Evolutionary conservation across 2,888 invertebrate species (phyloP).

Genomic region (Ochropleura leucogaster): DNA sequence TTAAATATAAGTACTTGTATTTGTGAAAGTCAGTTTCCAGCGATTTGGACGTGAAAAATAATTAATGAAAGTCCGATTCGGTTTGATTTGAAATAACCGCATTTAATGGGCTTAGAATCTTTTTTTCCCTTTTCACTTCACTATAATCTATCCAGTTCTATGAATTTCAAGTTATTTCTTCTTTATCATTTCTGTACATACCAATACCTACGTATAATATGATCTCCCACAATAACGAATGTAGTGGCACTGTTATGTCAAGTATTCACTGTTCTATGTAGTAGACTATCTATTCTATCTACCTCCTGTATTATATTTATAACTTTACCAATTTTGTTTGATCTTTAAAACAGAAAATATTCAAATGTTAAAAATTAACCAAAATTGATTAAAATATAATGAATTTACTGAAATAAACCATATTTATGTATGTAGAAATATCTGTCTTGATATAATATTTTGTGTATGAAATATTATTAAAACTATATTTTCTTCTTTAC

Average conservation of each 20-base stretch:
- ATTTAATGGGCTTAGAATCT: not conserved
- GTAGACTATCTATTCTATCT: slow-evolving; percentile 54
- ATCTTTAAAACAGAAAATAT: slow-evolving; percentile 29
- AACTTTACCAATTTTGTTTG: slow-evolving; percentile 34
- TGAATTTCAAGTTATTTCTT: not conserved
- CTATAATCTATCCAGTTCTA: slow-evolving; percentile 7
- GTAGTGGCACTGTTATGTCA: slow-evolving; percentile 68
- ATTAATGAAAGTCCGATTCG: slow-evolving; percentile 3
- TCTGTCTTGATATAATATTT: slow-evolving; percentile 62
- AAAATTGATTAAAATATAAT: slow-evolving; percentile 26
- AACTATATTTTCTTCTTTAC: slow-evolving; percentile 65
- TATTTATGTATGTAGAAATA: slow-evolving; percentile 58
- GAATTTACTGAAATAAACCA: slow-evolving; percentile 7
- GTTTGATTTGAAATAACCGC: not conserved
- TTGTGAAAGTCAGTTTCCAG: not conserved
- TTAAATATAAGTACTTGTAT: slow-evolving; percentile 40
- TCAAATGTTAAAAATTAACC: slow-evolving; percentile 17
- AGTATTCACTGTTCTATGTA: slow-evolving; percentile 70
- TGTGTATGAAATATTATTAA: slow-evolving; percentile 62
- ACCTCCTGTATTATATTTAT: slow-evolving; percentile 27
- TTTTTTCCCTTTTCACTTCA: not conserved
- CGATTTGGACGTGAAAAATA: slow-evolving; percentile 5
- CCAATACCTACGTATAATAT: slow-evolving; percentile 5
- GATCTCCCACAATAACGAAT: slow-evolving; percentile 23
- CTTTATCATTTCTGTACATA: slow-evolving; percentile 43